Base-by-base conservation (phyloP, 2,888 invertebrate genomes). In the Thymelicus sylvestris region DNA sequence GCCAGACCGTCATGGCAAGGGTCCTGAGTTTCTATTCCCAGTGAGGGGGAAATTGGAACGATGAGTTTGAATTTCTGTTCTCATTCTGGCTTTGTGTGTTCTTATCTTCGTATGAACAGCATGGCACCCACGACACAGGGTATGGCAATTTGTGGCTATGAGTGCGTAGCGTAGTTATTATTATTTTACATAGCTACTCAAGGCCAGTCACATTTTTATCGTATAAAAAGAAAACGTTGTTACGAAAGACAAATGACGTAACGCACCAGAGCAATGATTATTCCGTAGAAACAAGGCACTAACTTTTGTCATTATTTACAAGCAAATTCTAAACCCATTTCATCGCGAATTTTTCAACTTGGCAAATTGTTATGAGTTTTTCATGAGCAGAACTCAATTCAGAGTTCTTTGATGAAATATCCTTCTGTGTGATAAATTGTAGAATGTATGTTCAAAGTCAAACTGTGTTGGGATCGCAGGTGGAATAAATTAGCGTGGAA, bases 401-500 rank as follows among this genome's bases (percentile, higher is more conserved):
- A 31, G 70, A 50, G 50, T 70, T 70, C 65, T 65, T 70, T 70
- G 70, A 70, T 61, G 59, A 48, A 13, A 7, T 13, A 39, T 47
- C 48, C 57, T 38, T 31, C 39, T 67, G 67, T 48, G 39, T 67
- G 67, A 67, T 67, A 52, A 63, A 68, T 63, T 47, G 65, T 41
- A 50, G 41, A 13, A 61, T 52, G 50, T 57, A 50, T 67, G 83
- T 80, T 82, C 79, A 80, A 86, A 88, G 89, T 91, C 87, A 81
- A 88, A 85, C 84, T 81, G 83, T 77, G 80, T 77, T 78, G 81
- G 80, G 86, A 82, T 87, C 87, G 83, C 87, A 86, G 87, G 87
- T 87, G 86, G 91, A 90, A 92, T 92, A 90, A 87, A 91, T 92
- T 92, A 91, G 86, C 81, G 81, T 67, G 72, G 82, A 84, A 83